These are phyloP conservation scores for Mustela erminea DNA, from an alignment of 2,797 vertebrate genomes.

Conservation along the genomic window DNA sequence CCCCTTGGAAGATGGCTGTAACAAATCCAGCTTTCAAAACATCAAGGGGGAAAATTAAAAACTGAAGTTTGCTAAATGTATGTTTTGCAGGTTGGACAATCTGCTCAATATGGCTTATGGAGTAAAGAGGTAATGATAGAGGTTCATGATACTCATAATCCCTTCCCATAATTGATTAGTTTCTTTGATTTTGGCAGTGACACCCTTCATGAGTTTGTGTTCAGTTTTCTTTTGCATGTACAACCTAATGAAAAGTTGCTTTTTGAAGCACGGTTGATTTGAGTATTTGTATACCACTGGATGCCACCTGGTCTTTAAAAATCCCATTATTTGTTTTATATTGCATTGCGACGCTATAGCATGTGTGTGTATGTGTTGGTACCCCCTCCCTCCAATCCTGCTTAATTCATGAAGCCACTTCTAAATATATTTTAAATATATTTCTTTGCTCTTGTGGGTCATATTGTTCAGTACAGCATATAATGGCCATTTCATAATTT, in stretches of 20 bases:
- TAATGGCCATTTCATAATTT: slow-evolving; percentile 41
- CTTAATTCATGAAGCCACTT: slow-evolving; percentile 72
- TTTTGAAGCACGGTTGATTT: slow-evolving; percentile 66
- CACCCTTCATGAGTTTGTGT: slow-evolving; percentile 73
- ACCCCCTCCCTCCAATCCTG: background rate
- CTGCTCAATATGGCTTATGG: slow-evolving; percentile 99
- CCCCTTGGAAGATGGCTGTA: slow-evolving; percentile 66
- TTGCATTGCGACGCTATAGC: slow-evolving; percentile 71
- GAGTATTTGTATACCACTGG: slow-evolving; percentile 67
- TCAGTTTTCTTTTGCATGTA: slow-evolving; percentile 85
- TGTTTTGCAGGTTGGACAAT: slow-evolving; percentile 98
- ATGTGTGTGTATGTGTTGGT: slow-evolving; percentile 79
- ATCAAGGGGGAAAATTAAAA: slow-evolving; percentile 80
- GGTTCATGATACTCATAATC: slow-evolving; percentile 78
- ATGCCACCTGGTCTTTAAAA: slow-evolving; percentile 69
- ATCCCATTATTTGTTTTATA: slow-evolving; percentile 72
- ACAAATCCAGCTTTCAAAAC: slow-evolving; percentile 67
- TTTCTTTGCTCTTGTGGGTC: slow-evolving; percentile 34
- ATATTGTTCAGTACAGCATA: background rate
- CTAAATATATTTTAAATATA: slow-evolving; percentile 14
- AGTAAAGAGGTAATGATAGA: slow-evolving; percentile 97
- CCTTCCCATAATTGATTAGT: slow-evolving; percentile 66
- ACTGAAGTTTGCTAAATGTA: slow-evolving; percentile 89
- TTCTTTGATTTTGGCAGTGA: slow-evolving; percentile 78
- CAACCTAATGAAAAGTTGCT: slow-evolving; percentile 58